Base-by-base conservation (phyloP, 2,888 invertebrate genomes). In the Drosophila kanekoi region DNA sequence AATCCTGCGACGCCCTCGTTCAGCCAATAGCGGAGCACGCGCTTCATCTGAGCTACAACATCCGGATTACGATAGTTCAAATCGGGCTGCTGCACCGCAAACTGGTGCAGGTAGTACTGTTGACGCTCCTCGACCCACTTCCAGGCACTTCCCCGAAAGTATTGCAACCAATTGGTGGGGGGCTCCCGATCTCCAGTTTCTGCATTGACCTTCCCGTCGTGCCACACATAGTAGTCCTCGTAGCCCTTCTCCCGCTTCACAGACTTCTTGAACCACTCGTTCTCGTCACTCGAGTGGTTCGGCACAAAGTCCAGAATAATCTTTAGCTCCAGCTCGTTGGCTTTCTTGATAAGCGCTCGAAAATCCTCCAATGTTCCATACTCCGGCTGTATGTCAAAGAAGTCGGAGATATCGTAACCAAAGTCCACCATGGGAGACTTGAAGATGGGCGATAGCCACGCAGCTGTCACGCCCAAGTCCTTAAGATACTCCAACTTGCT, bases 371-470 rank as follows among this genome's bases (percentile, higher is more conserved):
- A 93, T 0, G 94, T 95, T 0, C 98, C 97, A 89, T 95, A 97
- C 56, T 94, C 94, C 0, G 94, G 91, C 77, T 97, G 95, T 32
- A 98, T 94, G 18, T 94, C 93, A 57, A 93, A 94, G 91, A 96
- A 97, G 92, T 97, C 94, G 32, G 96, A 94, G 79, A 98, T 96
- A 89, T 98, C 98, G 82, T 98, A 98, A 0, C 98, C 98, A 90
- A 96, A 96, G 92, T 98, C 98, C 0, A 94, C 93, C 96, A 96
- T 96, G 0, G 97, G 97, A 0, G 97, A 97, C 59, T 93, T 93
- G 92, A 95, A 97, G 81, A 98, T 96, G 0, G 98, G 97, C 0
- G 97, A 97, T 62, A 98, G 92, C 97, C 97, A 97, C 58, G 96
- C 94, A 0, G 95, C 96, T 9, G 94, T 95, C 0, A 97, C 93